Base-by-base conservation (phyloP, 2,113 vertebrate species). In the Chaenogobius annularis region DNA sequence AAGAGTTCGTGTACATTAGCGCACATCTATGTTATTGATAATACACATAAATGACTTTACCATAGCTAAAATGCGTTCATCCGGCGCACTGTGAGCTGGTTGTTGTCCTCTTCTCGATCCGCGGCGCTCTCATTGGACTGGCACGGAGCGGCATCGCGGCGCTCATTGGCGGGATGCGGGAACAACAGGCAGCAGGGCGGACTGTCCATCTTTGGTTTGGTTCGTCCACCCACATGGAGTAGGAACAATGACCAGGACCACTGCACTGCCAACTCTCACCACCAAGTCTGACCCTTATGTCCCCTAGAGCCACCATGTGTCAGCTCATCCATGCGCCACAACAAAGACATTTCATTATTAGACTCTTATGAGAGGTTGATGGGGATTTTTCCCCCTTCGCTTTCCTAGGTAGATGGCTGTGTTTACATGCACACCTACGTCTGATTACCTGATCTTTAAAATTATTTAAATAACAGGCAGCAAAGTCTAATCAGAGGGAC, bases 161-260 rank as follows among this genome's bases (percentile, higher is more conserved):
- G 75, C 85, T 74, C 72, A 92, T 92, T 92, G 90, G 89, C 52
- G 77, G 87, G 85, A 17, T 13, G 74, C 78, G 83, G 78, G 89
- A 92, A 90, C 89, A 91, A 89, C 89, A 91, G 87, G 85, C 88
- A 80, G 84, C 85, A 81, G 83, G 85, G 72, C 73, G 85, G 82
- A 84, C 85, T 75, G 79, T 82, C 82, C 80, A 56, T 79, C 81
- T 73, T 63, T 63, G 31, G 73, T 80, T 81, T 46, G 52, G 54
- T 59, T 67, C 73, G 55, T 50, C 73, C 79, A 81, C 77, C 87
- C 87, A 89, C 87, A 89, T 89, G 88, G 86, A 46, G 44, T 6
- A 46, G 12, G 10, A 90, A 78, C 83, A 84, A 85, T 78, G 75
- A 79, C 72, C 61, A 72, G 71, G 75, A 23, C 37, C 8, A 40